Conservation (phyloP, 1,140 invertebrate species). For the Drosophila orosa region DNA sequence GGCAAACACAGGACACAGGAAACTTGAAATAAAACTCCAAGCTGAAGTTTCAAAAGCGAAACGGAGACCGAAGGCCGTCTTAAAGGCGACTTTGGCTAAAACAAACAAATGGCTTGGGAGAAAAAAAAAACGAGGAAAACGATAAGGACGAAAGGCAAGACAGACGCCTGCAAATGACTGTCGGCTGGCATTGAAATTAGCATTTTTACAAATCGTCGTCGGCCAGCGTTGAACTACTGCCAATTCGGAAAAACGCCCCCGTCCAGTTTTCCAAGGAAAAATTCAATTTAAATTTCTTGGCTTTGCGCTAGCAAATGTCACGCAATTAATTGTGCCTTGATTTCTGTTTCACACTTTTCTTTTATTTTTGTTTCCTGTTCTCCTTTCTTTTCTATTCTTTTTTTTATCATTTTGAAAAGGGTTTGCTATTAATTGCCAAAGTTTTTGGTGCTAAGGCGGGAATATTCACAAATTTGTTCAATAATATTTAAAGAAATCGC, state of each 20-base stretch:
- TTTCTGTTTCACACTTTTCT: slow-evolving; percentile 73
- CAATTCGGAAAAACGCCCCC: slow-evolving; percentile 21
- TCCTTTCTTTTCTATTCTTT: slow-evolving; percentile 37
- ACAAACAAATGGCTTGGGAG: slow-evolving; percentile 31
- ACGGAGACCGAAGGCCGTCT: slow-evolving; percentile 8
- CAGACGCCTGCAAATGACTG: slow-evolving; percentile 44
- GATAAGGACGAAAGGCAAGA: neutral
- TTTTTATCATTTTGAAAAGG: slow-evolving; percentile 31
- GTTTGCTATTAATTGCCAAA: slow-evolving; percentile 70
- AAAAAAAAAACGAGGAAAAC: neutral
- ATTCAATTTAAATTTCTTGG: slow-evolving; percentile 60
- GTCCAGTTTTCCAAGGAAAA: slow-evolving; percentile 18
- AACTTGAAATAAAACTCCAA: slow-evolving; percentile 24
- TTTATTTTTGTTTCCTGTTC: slow-evolving; percentile 32
- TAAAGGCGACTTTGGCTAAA: slow-evolving; percentile 34
- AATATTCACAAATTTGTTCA: neutral
- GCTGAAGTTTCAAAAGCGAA: slow-evolving; percentile 15
- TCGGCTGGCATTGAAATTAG: slow-evolving; percentile 52
- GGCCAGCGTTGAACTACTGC: slow-evolving; percentile 37
- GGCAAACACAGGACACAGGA: slow-evolving; percentile 2
- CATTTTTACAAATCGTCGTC: slow-evolving; percentile 49
- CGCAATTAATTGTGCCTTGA: slow-evolving; percentile 80
- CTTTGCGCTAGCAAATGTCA: slow-evolving; percentile 65
- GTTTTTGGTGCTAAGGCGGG: slow-evolving; percentile 43
- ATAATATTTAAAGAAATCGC: slow-evolving; percentile 10